A percentile compares a stretch with the other conserved stretches of the same genome.
Evolutionary conservation across 92 coral and sea anemone species (phyloP).

Genomic region (Palythoa caribaeorum): DNA sequence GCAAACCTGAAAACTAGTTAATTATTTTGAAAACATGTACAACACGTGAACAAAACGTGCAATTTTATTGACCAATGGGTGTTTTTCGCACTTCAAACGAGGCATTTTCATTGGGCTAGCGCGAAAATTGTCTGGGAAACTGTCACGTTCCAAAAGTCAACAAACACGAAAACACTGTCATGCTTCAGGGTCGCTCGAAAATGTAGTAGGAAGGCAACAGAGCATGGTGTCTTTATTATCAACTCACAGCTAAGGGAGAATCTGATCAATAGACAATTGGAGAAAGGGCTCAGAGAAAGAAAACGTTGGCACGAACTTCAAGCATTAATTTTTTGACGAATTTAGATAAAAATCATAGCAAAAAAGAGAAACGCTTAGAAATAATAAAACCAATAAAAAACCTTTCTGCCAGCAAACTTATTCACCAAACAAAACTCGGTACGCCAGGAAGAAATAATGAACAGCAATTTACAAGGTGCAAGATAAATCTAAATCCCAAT

Average conservation of each 20-base stretch:
- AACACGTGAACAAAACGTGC: constrained; percentile 4
- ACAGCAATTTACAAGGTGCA: constrained; percentile 4
- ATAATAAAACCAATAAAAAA: no score
- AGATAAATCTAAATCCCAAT: neutral
- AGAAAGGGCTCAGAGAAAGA: constrained; percentile 6
- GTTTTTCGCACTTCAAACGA: constrained; percentile 4
- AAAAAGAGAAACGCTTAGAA: no score
- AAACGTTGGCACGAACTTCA: no score
- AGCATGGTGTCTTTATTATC: constrained; percentile 4
- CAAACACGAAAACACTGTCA: neutral
- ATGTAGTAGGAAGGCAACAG: constrained; percentile 6
- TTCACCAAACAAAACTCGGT: constrained; percentile 1
- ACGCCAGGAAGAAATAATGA: neutral
- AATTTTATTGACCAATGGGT: neutral
- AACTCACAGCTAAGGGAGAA: neutral
- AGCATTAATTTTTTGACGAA: no score
- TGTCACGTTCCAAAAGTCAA: no score
- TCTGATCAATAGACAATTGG: neutral
- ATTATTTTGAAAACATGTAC: constrained; percentile 1
- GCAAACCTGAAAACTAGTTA: constrained; percentile 3
- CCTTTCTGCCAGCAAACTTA: constrained; percentile 4
- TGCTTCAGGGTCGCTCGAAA: constrained; percentile 5
- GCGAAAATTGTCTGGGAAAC: constrained; percentile 4
- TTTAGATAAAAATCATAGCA: no score
- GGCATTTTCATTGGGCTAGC: constrained; percentile 5